Conservation (phyloP, 2,888 invertebrate species). For the Netelia inedita region DNA sequence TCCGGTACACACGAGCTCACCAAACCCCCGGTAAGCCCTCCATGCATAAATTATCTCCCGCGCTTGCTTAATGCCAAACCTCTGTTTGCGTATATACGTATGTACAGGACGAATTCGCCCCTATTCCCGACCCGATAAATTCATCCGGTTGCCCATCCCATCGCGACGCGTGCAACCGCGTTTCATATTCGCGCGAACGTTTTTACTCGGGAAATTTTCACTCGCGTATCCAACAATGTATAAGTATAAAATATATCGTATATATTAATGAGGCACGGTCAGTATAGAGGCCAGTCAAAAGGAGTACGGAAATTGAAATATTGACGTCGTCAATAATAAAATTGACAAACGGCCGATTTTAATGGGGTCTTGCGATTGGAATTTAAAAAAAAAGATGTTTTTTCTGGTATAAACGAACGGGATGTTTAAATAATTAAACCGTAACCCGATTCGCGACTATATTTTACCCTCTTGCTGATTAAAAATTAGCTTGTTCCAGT, state of each 20-base stretch:
- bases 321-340: background rate
- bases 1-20: constrained; percentile 18
- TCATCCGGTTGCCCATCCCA: constrained; percentile 31
- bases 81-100: constrained; percentile 3
- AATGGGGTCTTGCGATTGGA: background rate
- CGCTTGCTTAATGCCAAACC: constrained; percentile 31
- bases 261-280: constrained; percentile 12
- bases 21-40: constrained; percentile 10
- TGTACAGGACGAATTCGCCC: constrained; percentile 7
- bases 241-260: background rate
- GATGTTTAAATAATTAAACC: background rate
- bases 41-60: constrained; percentile 58
- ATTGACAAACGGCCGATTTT: background rate
- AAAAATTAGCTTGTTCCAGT: background rate
- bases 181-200: constrained; percentile 6
- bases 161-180: background rate
- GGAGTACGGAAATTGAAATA: background rate
- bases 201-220: constrained; percentile 39
- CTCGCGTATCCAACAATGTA: constrained; percentile 16
- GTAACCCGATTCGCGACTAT: background rate
- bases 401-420: background rate
- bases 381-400: background rate
- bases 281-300: background rate
- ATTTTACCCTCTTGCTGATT: background rate
- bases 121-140: constrained; percentile 29